Base-by-base conservation (phyloP, 2,113 vertebrate genomes). In the Grammomys dolichurus region DNA sequence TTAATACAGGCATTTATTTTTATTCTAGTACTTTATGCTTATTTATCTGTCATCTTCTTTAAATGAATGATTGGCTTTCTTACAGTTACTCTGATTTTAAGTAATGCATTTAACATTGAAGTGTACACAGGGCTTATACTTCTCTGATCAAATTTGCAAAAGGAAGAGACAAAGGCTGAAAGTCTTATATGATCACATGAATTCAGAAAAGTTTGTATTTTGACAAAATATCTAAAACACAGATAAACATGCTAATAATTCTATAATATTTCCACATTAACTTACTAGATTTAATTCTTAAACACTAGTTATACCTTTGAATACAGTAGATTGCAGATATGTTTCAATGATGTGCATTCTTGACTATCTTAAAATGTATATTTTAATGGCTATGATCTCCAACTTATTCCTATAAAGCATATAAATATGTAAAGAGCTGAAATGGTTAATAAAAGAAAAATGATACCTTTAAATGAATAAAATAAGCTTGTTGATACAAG, bases 281-380 rank as follows among this genome's bases (percentile, higher is more conserved):
- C 33, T 2, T 22, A 4, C 56, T 4, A n/a, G 1, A 36, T 58
- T 33, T 77, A 67, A 58, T 73, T 4, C 16, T 36, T 36, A 54
- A 43, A 1, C 58, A 26, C 3, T 14, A 56, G 46, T 1, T 51
- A 46, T 3, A 3, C 22, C 40, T 36, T 28, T 60, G 6, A 56
- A 16, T 56, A 19, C 12, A 70, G 14, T 46, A 36, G 8, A 2
- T 12, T 28, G 3, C 0, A 11, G 3, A 28, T 5, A 1, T 19
- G 9, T 33, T 7, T 87, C 24, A 48, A 36, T 8, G 12, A 14
- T 40, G 4, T 8, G 17, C 14, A 48, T n/a, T 88, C 3, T 28
- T 82, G 5, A n/a, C 58, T 7, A 31, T 58, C 3, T 40, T 82
- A 58, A 36, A 58, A 58, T 82, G 12, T 26, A 40, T 26, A 58